Base-by-base conservation (phyloP, 30 jellyfish, hydroid and myxozoan species). In the Pseudorhiza aurosa region DNA sequence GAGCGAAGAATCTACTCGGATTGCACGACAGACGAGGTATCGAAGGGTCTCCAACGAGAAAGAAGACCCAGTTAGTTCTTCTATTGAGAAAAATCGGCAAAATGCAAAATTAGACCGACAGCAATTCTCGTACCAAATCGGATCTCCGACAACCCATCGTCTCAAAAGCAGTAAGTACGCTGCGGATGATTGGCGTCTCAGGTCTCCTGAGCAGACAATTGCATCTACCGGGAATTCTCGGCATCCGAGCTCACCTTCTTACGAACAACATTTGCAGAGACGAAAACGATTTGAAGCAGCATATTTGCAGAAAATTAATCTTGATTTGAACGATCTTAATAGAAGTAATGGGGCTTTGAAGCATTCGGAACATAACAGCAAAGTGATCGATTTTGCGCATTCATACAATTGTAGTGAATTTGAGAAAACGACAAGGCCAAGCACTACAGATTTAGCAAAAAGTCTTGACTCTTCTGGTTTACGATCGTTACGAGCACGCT, bases 241-340 rank as follows among this genome's bases (percentile, higher is more conserved):
- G 10, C 96, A 87, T 14, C 98, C 96, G 4, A 83, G 75, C 27
- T 93, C 96, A 43, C 97, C 98, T 8, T 26, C 95, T 28, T 92
- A 92, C 58, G 96, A 92, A 58, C 97, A 92, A 53, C 96, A 92
- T 39, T 47, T 92, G 51, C 96, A 85, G 46, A 65, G 95, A 68
- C 86, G 96, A 21, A 96, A 85, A 44, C 53, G 95, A 18, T 65
- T 74, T 32, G 95, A 73, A 33, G 32, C 64, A 15, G 83, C 95
- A 24, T 73, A 84, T 43, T 39, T 72, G 42, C 75, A 57, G 49
- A 51, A 71, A 43, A 82, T 69, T 7, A 71, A 82, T 46, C 80
- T 63, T 4, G 81, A 69, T 12, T 19, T 24, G 51, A 83, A 43
- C 32, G 70, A 27, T 26, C 2, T 26, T 1, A 50, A 22, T 19